phyloP scores from a whole-genome alignment of 1,140 invertebrate species.

The Calosoma granatense region DNA sequence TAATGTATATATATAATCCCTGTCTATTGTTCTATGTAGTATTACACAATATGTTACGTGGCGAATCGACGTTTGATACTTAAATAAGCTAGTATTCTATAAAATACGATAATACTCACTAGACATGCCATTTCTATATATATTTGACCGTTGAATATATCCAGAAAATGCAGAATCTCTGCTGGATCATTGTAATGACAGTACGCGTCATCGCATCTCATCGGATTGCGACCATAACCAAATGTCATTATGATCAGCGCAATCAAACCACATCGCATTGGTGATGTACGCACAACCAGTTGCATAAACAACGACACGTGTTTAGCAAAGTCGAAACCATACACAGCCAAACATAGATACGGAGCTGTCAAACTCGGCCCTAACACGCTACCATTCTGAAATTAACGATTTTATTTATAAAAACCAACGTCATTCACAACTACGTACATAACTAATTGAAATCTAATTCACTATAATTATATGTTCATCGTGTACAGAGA shows the following conservation, averaged over 20 bases:
- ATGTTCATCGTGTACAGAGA: too few species aligned
- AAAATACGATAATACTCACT: conserved; percentile 39
- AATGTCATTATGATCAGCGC: conserved; percentile 48
- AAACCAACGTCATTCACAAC: conserved; percentile 4
- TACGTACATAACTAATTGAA: neutral
- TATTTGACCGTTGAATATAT: conserved; percentile 41
- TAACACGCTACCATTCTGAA: conserved; percentile 53
- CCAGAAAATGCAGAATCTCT: conserved; percentile 43
- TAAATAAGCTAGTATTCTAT: conserved; percentile 41
- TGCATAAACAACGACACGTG: conserved; percentile 46
- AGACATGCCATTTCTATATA: conserved; percentile 42
- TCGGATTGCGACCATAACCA: conserved; percentile 42
- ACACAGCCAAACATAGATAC: conserved; percentile 50
- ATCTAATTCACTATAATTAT: too few species aligned
- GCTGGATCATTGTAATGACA: conserved; percentile 49
- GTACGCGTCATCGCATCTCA: conserved; percentile 48
- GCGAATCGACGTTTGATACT: conserved; percentile 42
- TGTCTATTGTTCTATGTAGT: too few species aligned
- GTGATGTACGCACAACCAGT: conserved; percentile 48
- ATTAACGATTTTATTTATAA: conserved; percentile 16
- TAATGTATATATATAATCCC: too few species aligned
- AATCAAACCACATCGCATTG: conserved; percentile 49
- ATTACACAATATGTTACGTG: too few species aligned
- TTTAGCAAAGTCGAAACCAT: conserved; percentile 54
- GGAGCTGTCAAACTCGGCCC: conserved; percentile 50